Evolutionary conservation across 2,113 vertebrate species (phyloP).

Genomic region (Saccopteryx leptura): DNA sequence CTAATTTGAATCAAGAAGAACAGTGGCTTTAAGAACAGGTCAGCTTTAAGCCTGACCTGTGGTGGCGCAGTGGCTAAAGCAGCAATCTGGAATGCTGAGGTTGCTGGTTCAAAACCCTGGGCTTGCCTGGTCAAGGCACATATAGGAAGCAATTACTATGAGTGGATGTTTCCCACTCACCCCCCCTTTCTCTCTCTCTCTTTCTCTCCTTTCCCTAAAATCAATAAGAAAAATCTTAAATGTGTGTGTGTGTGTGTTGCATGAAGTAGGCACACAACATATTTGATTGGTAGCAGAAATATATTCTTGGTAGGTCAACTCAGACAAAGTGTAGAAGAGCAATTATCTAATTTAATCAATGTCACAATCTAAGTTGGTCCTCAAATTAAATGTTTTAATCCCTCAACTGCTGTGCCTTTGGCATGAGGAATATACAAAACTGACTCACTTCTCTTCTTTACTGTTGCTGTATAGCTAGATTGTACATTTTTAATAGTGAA

Average conservation of each 20-base stretch:
- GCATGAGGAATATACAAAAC: conserved; percentile 35
- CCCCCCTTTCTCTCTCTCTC: no score
- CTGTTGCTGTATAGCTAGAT: background rate
- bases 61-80: no score
- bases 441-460: background rate
- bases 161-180: no score
- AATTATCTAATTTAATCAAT: conserved; percentile 51
- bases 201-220: no score
- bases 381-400: conserved; percentile 6
- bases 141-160: no score
- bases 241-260: no score
- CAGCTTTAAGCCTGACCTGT: no score
- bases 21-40: background rate
- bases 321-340: background rate
- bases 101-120: no score
- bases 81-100: no score
- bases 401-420: background rate
- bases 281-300: background rate
- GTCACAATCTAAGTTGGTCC: background rate
- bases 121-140: no score
- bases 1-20: conserved; percentile 15
- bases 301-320: background rate
- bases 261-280: background rate
- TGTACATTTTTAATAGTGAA: background rate
- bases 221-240: no score